A percentile compares a stretch with the other conserved stretches of the same genome.
phyloP scores from a whole-genome alignment of 2,113 vertebrate genomes.

The Python bivittatus region DNA sequence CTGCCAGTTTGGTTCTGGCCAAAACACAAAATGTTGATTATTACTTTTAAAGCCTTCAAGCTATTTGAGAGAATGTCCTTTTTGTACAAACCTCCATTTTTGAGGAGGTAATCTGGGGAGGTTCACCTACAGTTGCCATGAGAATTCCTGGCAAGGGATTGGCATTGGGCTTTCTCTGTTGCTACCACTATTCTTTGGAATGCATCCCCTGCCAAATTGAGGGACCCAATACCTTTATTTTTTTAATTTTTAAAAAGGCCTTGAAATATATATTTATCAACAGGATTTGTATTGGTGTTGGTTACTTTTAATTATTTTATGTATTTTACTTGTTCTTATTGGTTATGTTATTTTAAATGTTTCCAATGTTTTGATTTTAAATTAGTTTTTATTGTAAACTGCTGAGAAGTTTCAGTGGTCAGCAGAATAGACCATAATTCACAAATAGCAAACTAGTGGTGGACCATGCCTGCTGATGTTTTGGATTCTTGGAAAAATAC shows the following conservation, averaged over 20 bases:
- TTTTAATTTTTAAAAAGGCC: not conserved
- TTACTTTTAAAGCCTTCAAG: not conserved
- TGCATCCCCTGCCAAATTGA: not conserved
- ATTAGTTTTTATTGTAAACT: not conserved
- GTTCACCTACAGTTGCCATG: not conserved
- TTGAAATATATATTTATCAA: too few species aligned
- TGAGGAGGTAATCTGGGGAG: not conserved
- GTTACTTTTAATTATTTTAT: not conserved
- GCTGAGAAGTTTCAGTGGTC: not conserved
- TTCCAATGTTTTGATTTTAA: not conserved
- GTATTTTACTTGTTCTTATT: not conserved
- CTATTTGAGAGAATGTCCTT: not conserved
- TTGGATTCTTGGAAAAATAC: not conserved
- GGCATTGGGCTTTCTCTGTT: not conserved
- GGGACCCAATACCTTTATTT: not conserved
- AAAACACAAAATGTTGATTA: not conserved
- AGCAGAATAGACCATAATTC: not conserved
- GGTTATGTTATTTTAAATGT: not conserved
- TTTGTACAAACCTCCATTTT: not conserved
- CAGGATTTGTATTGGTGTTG: not conserved
- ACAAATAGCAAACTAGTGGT: not conserved
- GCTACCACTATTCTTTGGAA: not conserved
- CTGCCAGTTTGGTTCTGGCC: not conserved
- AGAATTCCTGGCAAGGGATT: not conserved
- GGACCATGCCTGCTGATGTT: not conserved